Evolutionary conservation across 2,113 vertebrate species (phyloP).

Genomic region (crab-eating macaque (Macaca fascicularis)): DNA sequence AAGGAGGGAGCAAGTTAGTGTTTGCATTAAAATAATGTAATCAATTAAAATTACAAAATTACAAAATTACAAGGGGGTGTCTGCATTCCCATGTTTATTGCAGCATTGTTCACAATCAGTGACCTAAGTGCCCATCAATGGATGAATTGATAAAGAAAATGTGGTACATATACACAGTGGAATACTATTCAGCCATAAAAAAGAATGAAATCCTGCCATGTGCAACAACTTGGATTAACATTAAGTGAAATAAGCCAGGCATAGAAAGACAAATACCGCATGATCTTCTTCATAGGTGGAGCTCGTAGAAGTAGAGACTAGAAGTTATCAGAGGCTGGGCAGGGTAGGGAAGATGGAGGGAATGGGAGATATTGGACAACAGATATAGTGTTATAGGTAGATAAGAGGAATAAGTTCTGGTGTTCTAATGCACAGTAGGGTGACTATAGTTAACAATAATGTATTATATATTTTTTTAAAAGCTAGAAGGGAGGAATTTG

Average conservation of each 20-base stretch:
- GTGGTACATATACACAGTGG: neutral
- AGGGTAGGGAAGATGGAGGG: neutral
- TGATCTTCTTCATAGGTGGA: neutral
- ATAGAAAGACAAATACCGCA: neutral
- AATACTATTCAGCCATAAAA: neutral
- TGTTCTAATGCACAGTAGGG: neutral
- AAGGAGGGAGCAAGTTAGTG: neutral
- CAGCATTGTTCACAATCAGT: neutral
- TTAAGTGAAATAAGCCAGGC: neutral
- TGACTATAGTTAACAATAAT: neutral
- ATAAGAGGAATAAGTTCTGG: neutral
- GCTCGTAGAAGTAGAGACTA: neutral
- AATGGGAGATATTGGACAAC: neutral
- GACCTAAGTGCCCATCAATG: neutral
- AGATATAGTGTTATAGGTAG: neutral
- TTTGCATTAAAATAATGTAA: conserved; percentile 10
- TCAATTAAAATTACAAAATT: neutral
- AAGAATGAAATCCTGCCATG: neutral
- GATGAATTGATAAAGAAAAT: neutral
- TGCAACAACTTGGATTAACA: neutral
- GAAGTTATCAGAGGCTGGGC: neutral
- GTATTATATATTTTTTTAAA: neutral
- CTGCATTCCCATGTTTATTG: neutral
- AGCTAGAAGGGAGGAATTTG: neutral
- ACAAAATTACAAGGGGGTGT: neutral